phyloP scores from a whole-genome alignment of 2,113 vertebrate species.

The Campylorhamphus procurvoides region DNA sequence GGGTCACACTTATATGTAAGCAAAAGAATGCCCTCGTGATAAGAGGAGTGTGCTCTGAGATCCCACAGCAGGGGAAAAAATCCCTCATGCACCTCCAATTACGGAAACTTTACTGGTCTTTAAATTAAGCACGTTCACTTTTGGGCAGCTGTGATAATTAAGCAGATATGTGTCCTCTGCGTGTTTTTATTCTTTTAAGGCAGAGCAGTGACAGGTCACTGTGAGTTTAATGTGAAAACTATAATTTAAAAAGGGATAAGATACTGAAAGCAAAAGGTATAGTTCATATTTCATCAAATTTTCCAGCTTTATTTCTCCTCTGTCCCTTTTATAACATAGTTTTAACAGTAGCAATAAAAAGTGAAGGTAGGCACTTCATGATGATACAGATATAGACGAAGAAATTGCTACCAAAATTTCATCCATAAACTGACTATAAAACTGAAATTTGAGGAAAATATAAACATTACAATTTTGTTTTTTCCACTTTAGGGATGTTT shows the following conservation, averaged over 20 bases:
- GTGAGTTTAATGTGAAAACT: neutral
- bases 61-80: neutral
- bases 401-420: neutral
- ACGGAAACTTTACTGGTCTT: neutral
- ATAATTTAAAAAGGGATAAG: neutral
- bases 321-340: neutral
- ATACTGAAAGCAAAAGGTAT: neutral
- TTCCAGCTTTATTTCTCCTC: neutral
- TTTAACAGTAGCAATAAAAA: neutral
- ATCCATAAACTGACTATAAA: neutral
- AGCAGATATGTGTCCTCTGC: neutral
- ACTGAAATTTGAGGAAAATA: neutral
- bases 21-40: neutral
- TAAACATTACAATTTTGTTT: neutral
- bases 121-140: rapidly evolving
- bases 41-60: neutral
- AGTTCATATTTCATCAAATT: neutral
- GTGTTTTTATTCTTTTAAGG: neutral
- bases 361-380: neutral
- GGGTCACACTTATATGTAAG: neutral
- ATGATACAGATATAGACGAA: neutral
- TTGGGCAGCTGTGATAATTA: neutral
- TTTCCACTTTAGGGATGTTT: neutral
- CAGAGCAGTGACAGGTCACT: neutral
- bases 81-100: rapidly evolving